Evolutionary conservation across 2,888 invertebrate genomes (phyloP), one percentile per base, ranked within the genome.

Genomic region (Sclerodermus sp.): DNA sequence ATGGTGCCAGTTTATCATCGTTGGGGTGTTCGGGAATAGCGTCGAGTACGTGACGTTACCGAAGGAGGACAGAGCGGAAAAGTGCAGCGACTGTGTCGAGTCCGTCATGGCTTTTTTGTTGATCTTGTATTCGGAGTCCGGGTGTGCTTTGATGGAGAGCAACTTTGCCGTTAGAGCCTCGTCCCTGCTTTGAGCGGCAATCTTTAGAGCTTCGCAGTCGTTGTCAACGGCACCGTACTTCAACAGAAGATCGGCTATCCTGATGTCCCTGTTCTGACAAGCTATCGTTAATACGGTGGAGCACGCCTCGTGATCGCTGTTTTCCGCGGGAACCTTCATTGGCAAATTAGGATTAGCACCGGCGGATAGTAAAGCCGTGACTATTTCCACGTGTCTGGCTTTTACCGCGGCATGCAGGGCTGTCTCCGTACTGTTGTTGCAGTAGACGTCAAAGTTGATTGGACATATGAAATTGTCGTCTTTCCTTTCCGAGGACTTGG

Each of bases 1-100:
- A 67, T 90, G 88, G 62, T 96, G 91, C 97, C 97, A 98, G 78
- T 94, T 93, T 43, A 97, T 84, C 84, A 91, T 90, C 1, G 93
- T 91, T 0, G 95, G 87, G 9, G 87, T 87, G 60, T 88, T 87
- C 1, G 96, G 93, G 72, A 91, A 91, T 64, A 92, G 82, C 9
- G 89, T 84, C 63, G 88, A 89, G 76, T 90, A 91, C 0, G 91
- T 90, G 32, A 90, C 83, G 58, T 81, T 82, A 1, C 83, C 82
- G 30, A 83, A 79, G 48, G 78, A 81, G 1, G 82, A 81, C 23
- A 83, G 73, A 13, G 82, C 79, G 8, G 81, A 80, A 50, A 83
- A 83, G 55, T 83, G 83, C 1, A 82, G 80, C 23, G 81, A 79
- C 3, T 83, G 80, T 1, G 83, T 81, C 12, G 80, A 79, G 66